Conservation (phyloP, 2,113 vertebrate species). For the Lasiurus cinereus region DNA sequence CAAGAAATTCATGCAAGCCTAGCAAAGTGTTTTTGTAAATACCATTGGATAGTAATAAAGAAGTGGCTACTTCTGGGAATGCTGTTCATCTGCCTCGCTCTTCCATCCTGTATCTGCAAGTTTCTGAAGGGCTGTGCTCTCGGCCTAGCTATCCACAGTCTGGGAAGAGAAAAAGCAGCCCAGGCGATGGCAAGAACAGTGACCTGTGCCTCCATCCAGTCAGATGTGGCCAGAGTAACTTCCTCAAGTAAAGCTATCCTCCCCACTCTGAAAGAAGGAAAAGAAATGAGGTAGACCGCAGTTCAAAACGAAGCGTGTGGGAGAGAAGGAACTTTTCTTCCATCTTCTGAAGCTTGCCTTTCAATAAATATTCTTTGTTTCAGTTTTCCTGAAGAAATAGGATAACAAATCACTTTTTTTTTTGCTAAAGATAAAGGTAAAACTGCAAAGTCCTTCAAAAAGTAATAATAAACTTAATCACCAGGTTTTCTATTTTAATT, state of each 20-base stretch:
- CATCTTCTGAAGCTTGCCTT: not conserved
- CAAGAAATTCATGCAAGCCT: not conserved
- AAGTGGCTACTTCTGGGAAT: not conserved
- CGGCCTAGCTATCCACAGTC: fast-evolving
- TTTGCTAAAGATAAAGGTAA: constrained; percentile 1
- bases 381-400: not conserved
- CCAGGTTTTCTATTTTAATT: not conserved
- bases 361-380: constrained; percentile 29
- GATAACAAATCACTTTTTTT: not conserved
- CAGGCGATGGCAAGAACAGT: not conserved
- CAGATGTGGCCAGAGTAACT: not conserved
- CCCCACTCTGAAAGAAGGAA: not conserved
- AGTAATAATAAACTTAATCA: not conserved
- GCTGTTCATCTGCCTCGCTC: not conserved
- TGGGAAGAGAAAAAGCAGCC: not conserved
- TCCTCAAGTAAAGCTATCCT: not conserved
- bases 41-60: not conserved
- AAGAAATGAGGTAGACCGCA: not conserved
- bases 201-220: not conserved
- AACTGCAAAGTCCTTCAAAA: constrained; percentile 30
- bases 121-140: not conserved
- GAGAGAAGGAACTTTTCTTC: not conserved
- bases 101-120: not conserved
- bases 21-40: not conserved
- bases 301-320: not conserved